Evolutionary conservation across 2,888 invertebrate genomes (phyloP), one percentile per base, ranked within the genome.

Genomic region (Junonia oenone): DNA sequence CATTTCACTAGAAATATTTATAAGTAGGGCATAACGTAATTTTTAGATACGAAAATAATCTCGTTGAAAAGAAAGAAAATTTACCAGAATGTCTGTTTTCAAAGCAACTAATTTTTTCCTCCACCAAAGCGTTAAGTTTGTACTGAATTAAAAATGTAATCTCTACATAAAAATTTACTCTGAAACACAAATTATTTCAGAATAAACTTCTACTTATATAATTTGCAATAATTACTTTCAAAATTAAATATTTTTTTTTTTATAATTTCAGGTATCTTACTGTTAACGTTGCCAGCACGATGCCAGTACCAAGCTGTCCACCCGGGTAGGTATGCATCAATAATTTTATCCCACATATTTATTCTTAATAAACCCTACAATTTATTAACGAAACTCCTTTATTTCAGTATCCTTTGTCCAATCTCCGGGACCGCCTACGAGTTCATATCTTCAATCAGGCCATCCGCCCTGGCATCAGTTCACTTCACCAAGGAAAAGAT

Each of bases 321-420:
- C 67, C 84, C 81, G 84, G 90, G 90, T 90, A 90, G 90, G 90
- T 90, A 90, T 72, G 90, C 90, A 90, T 90, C 90, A 85, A 73
- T 71, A 64, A 67, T 65, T 59, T 61, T 62, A 51, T 46, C 46
- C 27, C 22, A 46, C 9, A 14, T 45, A 40, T 19, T 8, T 49
- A 15, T 26, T 27, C 9, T 13, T 1, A 33, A 50, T 8, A 38
- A 14, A 8, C 9, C 15, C 27, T n/a, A 45, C 6, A 49, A 11
- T 2, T 43, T 5, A n/a, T 45, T 53, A n/a, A 48, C 43, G 22
- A 35, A 5, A 31, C 11, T 6, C 2, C 19, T 15, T 13, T 26
- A n/a, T 63, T 83, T 17, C 83, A 87, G 89, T 78, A 55, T 68
- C 76, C 57, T 83, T 76, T 75, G 64, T 68, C 65, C 79, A 71